phyloP scores from a whole-genome alignment of 2,888 invertebrate genomes.

The Pseudococcus jackbeardsleyi region DNA sequence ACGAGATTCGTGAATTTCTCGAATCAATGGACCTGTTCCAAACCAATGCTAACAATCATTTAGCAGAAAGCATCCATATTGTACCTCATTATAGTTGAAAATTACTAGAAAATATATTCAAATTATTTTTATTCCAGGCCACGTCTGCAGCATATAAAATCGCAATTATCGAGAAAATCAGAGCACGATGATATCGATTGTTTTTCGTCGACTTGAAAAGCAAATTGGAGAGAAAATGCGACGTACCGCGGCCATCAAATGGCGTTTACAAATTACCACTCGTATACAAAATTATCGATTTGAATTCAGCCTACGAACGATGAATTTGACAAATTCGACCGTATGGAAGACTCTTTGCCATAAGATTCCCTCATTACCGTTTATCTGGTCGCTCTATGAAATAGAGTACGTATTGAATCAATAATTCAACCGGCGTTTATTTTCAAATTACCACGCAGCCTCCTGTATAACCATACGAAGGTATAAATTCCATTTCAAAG shows the following conservation, averaged over 20 bases:
- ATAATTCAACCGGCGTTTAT: constrained; percentile 12
- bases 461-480: constrained; percentile 1
- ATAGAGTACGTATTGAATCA: neutral
- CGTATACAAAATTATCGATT: constrained; percentile 10
- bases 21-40: no score
- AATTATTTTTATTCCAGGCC: neutral
- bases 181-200: constrained; percentile 30
- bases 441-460: constrained; percentile 39
- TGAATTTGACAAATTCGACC: neutral
- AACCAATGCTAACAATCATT: no score
- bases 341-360: neutral
- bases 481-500: constrained; percentile 48
- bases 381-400: neutral
- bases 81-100: no score
- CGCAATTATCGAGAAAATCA: constrained; percentile 15
- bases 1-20: no score
- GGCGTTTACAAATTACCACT: neutral
- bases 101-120: neutral
- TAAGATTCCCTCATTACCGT: neutral
- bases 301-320: neutral
- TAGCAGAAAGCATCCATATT: no score
- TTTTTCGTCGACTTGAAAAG: neutral
- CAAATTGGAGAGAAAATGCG: neutral
- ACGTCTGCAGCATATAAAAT: neutral
- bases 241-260: neutral